Evolutionary conservation across 2,797 vertebrate species (phyloP), one percentile per base, ranked within the genome.

Genomic region (Lates japonicus): DNA sequence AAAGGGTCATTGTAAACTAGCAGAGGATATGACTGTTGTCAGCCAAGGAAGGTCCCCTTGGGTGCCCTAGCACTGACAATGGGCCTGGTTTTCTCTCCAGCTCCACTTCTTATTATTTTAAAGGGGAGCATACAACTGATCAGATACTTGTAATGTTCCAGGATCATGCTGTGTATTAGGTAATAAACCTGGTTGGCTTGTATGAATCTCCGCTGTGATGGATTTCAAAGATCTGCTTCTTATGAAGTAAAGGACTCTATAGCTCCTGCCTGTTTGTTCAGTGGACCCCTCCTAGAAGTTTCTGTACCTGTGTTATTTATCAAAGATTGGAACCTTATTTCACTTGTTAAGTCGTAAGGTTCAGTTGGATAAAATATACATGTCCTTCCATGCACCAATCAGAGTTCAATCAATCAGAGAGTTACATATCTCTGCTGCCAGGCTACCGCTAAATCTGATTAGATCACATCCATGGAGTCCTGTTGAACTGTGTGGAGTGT

Each of bases 141-240:
- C 74, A 70, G 44, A 82, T 73, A 48, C 42, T 1, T 76, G 55
- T 55, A 65, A 81, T 83, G 80, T 60, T 5, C 52, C 60, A 69
- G 39, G 76, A 83, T 73, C 69, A 39, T 14, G 71, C 78, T 63
- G 71, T 61, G 84, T 76, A 52, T 80, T 77, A 81, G 80, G 77
- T 74, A 82, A 87, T 85, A 78, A 78, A 86, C 62, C 71, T 67
- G 74, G 33, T 25, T 49, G 67, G 60, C 46, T 89, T 83, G 70
- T 80, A 80, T 74, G 49, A 62, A 3, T 16, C 78, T 81, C 84
- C 63, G 74, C 82, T 81, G 88, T 33, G 83, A 69, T 39, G 39
- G 19, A 85, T 85, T 87, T 92, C 85, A 90, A 88, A 90, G 65
- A 71, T 44, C 3, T 74, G 74, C 77, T 85, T 76, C 78, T 89